A percentile compares a stretch with the other conserved stretches of the same genome.
phyloP scores from a whole-genome alignment of 2,797 vertebrate genomes.

The Emys orbicularis region DNA sequence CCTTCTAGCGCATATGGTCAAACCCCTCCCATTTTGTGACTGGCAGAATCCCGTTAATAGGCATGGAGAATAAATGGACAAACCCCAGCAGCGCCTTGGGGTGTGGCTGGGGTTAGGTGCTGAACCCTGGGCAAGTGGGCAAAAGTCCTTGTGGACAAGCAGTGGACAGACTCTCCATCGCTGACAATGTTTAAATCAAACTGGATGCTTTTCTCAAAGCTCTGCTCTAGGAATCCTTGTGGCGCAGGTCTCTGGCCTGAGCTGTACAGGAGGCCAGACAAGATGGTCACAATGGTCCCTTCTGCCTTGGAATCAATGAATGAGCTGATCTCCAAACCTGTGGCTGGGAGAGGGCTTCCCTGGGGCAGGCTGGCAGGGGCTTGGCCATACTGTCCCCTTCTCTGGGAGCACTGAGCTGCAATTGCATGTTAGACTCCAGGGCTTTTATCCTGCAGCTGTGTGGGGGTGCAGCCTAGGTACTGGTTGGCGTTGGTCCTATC shows the following conservation, averaged over 20 bases:
- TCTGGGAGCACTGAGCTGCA: background rate
- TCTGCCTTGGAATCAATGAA: background rate
- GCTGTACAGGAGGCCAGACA: too few relatives aligned
- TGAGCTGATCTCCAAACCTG: background rate
- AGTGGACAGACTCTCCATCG: background rate
- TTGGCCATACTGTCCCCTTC: background rate
- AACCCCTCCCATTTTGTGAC: background rate
- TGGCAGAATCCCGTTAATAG: background rate
- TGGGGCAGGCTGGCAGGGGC: background rate
- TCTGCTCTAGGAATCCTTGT: too few relatives aligned
- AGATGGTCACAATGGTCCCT: background rate
- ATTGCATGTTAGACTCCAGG: background rate
- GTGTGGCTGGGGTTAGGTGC: background rate
- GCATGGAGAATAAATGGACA: too few relatives aligned
- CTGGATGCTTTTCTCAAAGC: background rate
- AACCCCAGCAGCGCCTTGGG: background rate
- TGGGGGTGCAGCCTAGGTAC: background rate
- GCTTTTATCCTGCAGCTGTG: background rate
- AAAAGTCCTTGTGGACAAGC: background rate
- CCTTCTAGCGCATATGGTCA: background rate
- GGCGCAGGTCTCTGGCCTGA: background rate
- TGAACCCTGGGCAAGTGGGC: background rate
- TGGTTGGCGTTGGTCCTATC: background rate
- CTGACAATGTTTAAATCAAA: background rate
- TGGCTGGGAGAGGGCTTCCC: background rate